Evolutionary conservation across 2,888 invertebrate genomes (phyloP), one percentile per base, ranked within the genome.

Genomic region (Mesochorus sp.): DNA sequence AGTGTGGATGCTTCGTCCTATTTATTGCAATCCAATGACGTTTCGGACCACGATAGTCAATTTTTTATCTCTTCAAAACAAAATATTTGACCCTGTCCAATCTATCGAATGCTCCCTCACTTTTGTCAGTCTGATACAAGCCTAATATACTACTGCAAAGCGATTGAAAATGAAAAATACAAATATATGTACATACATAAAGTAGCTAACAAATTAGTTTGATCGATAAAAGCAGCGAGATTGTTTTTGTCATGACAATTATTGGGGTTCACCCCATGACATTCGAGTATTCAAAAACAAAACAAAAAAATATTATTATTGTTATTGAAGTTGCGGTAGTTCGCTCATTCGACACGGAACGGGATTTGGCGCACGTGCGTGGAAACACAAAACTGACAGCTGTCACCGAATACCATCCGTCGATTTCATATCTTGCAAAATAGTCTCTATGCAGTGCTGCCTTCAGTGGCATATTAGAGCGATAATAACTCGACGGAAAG

Each of bases 211-310:
- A 53, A n/a, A 78, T 66, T 74, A 74, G 78, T 78, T 78, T 78
- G 74, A 78, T 78, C 78, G 68, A 78, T 78, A 78, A 71, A 70
- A n/a, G n/a, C 59, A 53, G 51, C 44, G 8, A 26, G 66, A 47
- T 21, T 61, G 42, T 74, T 74, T 67, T 59, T 61, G 59, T 49
- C 74, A 78, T 74, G 70, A 66, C 62, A 39, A 66, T 74, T 70
- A 59, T 62, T 73, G 37, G 28, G 21, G 8, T 44, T 17, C 34
- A 14, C 17, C 10, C 31, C 57, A 28, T 44, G 47, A 24, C 24
- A 19, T 47, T 10, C 19, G 10, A 1, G 49, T 2, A 10, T 24
- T 12, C 1, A 39, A 55, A 55, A 34, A 55, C 17, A 61, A 42
- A 61, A 24, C 47, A 19, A 47, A 42, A 42, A 47, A 47, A 21